These are phyloP conservation scores for Apotomis betuletana DNA, from an alignment of 2,888 invertebrate genomes.

Conservation along the genomic window DNA sequence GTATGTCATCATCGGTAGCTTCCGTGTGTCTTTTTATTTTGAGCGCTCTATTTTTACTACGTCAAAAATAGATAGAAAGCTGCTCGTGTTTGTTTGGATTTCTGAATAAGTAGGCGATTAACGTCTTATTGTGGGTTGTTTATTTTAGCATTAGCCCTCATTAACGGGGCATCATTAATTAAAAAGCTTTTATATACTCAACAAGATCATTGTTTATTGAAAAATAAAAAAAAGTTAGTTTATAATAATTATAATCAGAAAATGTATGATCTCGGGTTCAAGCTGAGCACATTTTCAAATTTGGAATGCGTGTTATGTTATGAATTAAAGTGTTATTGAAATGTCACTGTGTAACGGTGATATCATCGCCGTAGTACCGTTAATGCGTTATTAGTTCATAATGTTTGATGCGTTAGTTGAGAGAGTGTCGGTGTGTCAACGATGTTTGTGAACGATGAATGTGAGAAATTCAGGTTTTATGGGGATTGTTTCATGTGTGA, in stretches of 20 bases:
- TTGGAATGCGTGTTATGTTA: conserved; percentile 2
- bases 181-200: conserved; percentile 24
- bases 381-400: conserved; percentile 14
- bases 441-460: too few species aligned
- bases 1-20: conserved; percentile 40
- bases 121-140: conserved; percentile 33
- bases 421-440: too few species aligned
- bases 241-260: too few species aligned
- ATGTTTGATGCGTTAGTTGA: neutral
- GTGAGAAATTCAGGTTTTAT: too few species aligned
- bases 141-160: conserved; percentile 27
- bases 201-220: conserved; percentile 2
- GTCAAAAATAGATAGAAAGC: conserved; percentile 28
- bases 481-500: too few species aligned
- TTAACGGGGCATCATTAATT: conserved; percentile 27
- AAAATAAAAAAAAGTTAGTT: neutral
- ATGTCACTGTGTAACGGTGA: conserved; percentile 3
- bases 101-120: conserved; percentile 35
- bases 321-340: neutral
- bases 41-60: conserved; percentile 29
- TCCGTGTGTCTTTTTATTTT: conserved; percentile 36
- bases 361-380: conserved; percentile 17
- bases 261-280: too few species aligned
- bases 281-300: too few species aligned
- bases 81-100: conserved; percentile 38